A percentile compares a stretch with the other conserved stretches of the same genome.
Conservation (phyloP, 2,797 vertebrate species). For the Danio choprae region DNA sequence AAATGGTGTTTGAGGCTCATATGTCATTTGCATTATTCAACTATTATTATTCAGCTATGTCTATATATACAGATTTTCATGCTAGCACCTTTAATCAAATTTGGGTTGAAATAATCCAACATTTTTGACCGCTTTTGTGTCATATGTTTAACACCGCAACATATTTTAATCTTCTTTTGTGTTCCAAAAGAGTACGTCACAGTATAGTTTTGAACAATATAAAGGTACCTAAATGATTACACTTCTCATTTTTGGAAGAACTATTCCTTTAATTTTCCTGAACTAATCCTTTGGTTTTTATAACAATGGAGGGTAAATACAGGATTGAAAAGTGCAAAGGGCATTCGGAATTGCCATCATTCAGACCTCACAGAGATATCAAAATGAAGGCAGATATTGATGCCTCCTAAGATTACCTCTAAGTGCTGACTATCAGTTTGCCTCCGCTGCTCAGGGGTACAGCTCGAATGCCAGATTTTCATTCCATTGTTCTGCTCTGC, state of each 20-base stretch:
- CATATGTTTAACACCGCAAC: background rate
- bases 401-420: slow-evolving; percentile 58
- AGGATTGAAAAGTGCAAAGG: slow-evolving; percentile 15
- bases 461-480: slow-evolving; percentile 46
- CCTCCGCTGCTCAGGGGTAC: slow-evolving; percentile 51
- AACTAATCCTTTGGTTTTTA: background rate
- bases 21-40: too few species aligned
- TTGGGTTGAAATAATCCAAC: too few species aligned
- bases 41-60: too few species aligned
- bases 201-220: background rate
- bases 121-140: too few species aligned
- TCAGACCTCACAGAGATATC: slow-evolving; percentile 33
- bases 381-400: slow-evolving; percentile 57
- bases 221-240: background rate
- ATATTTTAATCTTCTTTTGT: background rate
- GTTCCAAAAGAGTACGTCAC: background rate
- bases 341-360: background rate
- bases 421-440: slow-evolving; percentile 62
- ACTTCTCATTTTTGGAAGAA: background rate
- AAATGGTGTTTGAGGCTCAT: too few species aligned
- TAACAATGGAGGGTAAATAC: slow-evolving; percentile 2
- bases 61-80: too few species aligned
- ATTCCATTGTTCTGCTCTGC: slow-evolving; percentile 49
- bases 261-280: background rate
- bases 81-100: too few species aligned